Percentiles rank a stretch among this genome's conserved stretches.
phyloP scores from a whole-genome alignment of 30 jellyfish, hydroid and myxozoan species.

The Haliclystus octoradiatus region DNA sequence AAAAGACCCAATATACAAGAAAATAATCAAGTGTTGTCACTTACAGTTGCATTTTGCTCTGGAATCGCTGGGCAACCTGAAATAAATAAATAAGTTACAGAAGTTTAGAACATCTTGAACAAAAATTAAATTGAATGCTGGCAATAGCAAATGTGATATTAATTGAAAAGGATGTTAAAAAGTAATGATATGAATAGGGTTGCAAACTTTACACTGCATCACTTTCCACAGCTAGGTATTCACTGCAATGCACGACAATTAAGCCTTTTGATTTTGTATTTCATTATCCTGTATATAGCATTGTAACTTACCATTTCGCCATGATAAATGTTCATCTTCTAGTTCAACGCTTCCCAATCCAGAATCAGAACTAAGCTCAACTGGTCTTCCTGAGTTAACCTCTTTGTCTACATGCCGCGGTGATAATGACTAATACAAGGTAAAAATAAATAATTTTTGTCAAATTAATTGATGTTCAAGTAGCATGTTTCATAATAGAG shows the following conservation, averaged over 20 bases:
- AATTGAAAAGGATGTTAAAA: no score
- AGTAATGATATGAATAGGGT: no score
- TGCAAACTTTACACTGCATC: no score
- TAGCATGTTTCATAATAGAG: no score
- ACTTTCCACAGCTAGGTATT: no score
- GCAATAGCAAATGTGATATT: background rate
- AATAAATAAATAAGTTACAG: background rate
- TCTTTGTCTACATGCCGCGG: background rate
- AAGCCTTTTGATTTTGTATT: no score
- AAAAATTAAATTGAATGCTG: background rate
- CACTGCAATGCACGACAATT: no score
- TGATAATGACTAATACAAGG: background rate
- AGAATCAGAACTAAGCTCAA: slow-evolving; percentile 86
- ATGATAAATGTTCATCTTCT: slow-evolving; percentile 57
- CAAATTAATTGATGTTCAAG: no score
- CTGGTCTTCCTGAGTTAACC: background rate
- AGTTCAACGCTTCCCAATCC: slow-evolving; percentile 92
- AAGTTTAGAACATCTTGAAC: background rate
- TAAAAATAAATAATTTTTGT: no score
- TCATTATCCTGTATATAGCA: background rate
- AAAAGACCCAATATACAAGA: no score
- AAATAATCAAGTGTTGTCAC: no score
- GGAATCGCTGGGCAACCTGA: slow-evolving; percentile 83
- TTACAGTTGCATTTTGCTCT: slow-evolving; percentile 81
- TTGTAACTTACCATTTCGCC: slow-evolving; percentile 70